Evolutionary conservation across 2,888 invertebrate genomes (phyloP).

Genomic region (Sussaba pulchella): DNA sequence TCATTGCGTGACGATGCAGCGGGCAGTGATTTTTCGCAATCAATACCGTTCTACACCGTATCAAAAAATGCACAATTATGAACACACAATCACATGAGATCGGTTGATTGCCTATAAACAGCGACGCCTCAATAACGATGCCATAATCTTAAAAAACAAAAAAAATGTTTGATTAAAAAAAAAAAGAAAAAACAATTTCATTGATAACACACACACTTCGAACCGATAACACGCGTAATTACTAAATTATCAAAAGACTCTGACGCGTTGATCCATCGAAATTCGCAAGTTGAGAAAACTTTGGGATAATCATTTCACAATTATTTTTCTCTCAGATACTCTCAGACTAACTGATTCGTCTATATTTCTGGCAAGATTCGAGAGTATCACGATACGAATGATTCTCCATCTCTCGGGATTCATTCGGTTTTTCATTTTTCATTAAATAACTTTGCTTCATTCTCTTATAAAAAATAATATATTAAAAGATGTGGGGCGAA

Average conservation of each 20-base stretch:
- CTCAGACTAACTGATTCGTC: constrained; percentile 17
- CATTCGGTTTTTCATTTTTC: constrained; percentile 20
- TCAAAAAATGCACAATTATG: constrained; percentile 43
- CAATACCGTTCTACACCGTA: constrained; percentile 18
- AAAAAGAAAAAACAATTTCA: constrained; percentile 20
- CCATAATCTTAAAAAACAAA: constrained; percentile 24
- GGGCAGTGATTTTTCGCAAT: constrained; percentile 45
- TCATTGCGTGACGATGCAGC: constrained; percentile 38
- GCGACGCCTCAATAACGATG: no score
- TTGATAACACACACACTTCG: constrained; percentile 26
- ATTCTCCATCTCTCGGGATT: neutral
- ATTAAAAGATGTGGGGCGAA: no score
- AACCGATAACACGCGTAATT: constrained; percentile 22
- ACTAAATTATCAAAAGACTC: constrained; percentile 5
- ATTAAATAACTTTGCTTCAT: constrained; percentile 12
- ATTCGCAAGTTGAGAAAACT: constrained; percentile 54
- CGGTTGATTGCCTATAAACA: constrained; percentile 59
- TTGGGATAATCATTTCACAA: constrained; percentile 49
- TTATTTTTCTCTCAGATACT: constrained; percentile 7
- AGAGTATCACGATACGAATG: constrained; percentile 17
- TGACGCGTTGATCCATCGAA: constrained; percentile 17
- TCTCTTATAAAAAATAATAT: constrained; percentile 17
- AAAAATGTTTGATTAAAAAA: no score
- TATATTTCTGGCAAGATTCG: constrained; percentile 24
- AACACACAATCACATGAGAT: constrained; percentile 64